phyloP scores from a whole-genome alignment of 2,113 vertebrate species.

The Eurystomus gularis region DNA sequence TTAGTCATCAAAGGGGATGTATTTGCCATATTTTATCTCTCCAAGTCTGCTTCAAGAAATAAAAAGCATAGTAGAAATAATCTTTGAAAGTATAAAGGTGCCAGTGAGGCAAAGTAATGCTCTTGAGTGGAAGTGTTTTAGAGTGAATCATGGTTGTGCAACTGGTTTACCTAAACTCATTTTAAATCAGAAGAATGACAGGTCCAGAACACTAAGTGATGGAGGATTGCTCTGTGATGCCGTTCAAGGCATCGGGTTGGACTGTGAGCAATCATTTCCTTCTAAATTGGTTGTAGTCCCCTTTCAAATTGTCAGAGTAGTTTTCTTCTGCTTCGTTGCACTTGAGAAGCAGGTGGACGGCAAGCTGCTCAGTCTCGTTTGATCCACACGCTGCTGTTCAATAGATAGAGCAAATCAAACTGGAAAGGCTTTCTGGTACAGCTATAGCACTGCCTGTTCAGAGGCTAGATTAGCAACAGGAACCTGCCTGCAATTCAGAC shows the following conservation, averaged over 20 bases:
- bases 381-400: slow-evolving; percentile 22
- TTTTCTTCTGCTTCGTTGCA: slow-evolving; percentile 63
- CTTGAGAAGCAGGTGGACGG: slow-evolving; percentile 64
- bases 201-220: slow-evolving; percentile 28
- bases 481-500: neutral
- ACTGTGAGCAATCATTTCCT: slow-evolving; percentile 52
- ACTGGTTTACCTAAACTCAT: slow-evolving; percentile 52
- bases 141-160: neutral
- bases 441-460: neutral
- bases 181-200: slow-evolving; percentile 51
- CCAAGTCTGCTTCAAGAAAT: neutral
- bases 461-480: neutral
- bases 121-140: slow-evolving; percentile 14
- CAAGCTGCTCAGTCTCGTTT: slow-evolving; percentile 50
- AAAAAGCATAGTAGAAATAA: neutral
- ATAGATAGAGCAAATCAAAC: slow-evolving; percentile 49
- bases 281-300: slow-evolving; percentile 63
- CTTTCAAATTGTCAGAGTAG: slow-evolving; percentile 71
- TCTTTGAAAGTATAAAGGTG: neutral
- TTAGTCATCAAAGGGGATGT: neutral
- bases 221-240: slow-evolving; percentile 32
- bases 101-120: neutral
- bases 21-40: neutral
- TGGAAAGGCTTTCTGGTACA: slow-evolving; percentile 29
- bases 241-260: neutral